Conservation (phyloP, 2,113 vertebrate genomes). For the Carollia perspicillata region DNA sequence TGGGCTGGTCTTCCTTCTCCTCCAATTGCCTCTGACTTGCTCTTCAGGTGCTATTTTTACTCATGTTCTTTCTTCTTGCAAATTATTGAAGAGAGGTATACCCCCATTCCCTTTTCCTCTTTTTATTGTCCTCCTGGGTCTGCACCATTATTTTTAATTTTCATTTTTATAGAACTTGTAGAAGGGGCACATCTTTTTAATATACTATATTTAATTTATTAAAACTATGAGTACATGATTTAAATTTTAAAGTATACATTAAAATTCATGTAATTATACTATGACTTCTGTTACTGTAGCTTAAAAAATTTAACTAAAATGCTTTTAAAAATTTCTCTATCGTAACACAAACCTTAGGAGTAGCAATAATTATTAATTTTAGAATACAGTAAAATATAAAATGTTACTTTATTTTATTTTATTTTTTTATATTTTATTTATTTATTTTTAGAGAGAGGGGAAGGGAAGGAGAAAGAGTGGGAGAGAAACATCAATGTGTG, state of each 20-base stretch:
- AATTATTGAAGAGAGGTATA: not conserved
- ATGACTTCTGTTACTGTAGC: not conserved
- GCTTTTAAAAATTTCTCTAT: not conserved
- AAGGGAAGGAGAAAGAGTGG: no score
- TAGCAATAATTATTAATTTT: not conserved
- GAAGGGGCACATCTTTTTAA: not conserved
- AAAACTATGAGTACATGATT: not conserved
- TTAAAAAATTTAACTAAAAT: not conserved
- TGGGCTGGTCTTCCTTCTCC: not conserved
- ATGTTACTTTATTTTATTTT: not conserved
- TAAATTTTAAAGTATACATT: not conserved
- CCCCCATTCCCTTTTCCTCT: not conserved
- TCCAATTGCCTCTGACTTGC: not conserved
- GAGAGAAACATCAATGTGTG: no score
- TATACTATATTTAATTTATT: not conserved
- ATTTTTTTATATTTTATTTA: no score
- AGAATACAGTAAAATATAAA: not conserved
- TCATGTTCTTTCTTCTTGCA: not conserved
- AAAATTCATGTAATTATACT: not conserved
- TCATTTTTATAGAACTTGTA: not conserved
- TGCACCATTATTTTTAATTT: not conserved
- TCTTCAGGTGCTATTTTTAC: not conserved
- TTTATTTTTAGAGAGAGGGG: no score
- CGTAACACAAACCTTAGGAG: not conserved
- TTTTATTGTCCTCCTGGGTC: not conserved